phyloP scores from a whole-genome alignment of 2,797 vertebrate genomes.

The Oryzias dopingdopingensis region DNA sequence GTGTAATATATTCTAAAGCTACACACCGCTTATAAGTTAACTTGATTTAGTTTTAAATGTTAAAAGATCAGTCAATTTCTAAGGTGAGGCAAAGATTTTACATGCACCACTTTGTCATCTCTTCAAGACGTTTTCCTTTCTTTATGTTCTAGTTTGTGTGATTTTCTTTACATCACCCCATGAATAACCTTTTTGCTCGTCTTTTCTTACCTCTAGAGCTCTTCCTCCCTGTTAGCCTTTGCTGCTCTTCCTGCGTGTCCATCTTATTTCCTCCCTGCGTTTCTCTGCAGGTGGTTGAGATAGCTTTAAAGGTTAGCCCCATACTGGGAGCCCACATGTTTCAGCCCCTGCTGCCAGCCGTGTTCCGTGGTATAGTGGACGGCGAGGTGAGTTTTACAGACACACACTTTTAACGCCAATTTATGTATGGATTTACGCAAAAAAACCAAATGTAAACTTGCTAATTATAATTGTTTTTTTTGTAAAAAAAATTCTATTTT shows the following conservation, averaged over 20 bases:
- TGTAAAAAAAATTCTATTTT: background rate
- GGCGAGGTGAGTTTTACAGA: slow-evolving; percentile 86
- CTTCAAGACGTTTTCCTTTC: slow-evolving; percentile 7
- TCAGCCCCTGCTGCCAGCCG: slow-evolving; percentile 87
- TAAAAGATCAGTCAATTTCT: too few relatives aligned
- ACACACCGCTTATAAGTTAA: too few relatives aligned
- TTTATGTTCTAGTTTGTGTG: background rate
- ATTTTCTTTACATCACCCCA: slow-evolving; percentile 14
- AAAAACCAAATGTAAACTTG: slow-evolving; percentile 4
- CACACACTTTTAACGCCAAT: background rate
- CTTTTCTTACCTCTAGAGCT: slow-evolving; percentile 1
- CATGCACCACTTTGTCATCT: slow-evolving; percentile 4
- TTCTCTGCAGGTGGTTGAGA: slow-evolving; percentile 90
- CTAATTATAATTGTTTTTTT: background rate
- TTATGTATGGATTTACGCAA: slow-evolving; percentile 2
- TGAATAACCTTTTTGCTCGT: slow-evolving; percentile 10
- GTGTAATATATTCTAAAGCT: too few relatives aligned
- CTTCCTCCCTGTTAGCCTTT: slow-evolving; percentile 13
- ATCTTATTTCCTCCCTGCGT: slow-evolving; percentile 32
- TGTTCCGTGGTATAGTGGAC: slow-evolving; percentile 89
- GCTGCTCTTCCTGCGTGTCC: slow-evolving; percentile 11
- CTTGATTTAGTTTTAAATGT: too few relatives aligned
- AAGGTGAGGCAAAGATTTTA: too few relatives aligned
- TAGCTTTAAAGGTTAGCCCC: slow-evolving; percentile 91
- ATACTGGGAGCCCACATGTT: slow-evolving; percentile 89